Base-by-base conservation (phyloP, 2,113 vertebrate species). In the Oenanthe melanoleuca region DNA sequence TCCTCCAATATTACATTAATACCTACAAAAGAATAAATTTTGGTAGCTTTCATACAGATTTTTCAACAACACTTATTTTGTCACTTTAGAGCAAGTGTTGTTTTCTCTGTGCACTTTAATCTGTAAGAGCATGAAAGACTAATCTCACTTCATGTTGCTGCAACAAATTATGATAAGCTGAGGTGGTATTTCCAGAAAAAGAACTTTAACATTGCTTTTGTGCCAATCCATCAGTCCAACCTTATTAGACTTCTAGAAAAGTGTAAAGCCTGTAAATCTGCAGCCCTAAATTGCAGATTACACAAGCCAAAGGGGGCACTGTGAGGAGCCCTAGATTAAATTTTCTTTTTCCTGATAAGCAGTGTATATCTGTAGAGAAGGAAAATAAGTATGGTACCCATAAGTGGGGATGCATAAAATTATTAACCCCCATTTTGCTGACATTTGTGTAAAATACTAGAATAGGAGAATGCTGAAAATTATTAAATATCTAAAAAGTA, bases 231-330 rank as follows among this genome's bases (percentile, higher is more conserved):
- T 78, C 77, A 92, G 44, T 25, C 37, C 65, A 79, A 21, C 17
- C 53, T 60, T 74, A 71, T 47, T 78, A 92, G 80, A 78, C 44
- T 64, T 88, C 60, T 26, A 72, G 56, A 81, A 81, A 86, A 91
- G 52, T 61, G 34, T 67, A 86, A 84, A 81, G 75, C n/a, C 69
- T 88, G 56, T 74, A 87, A 75, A 94, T 85, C 59, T 92, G 57
- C 63, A 89, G 75, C 21, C 55, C 59, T 81, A 77, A 80, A 80
- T 47, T 91, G 47, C 65, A 87, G 44, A 91, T 79, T 81, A 63
- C 25, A 47, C 34, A 74, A 81, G 8, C 21, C 64, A 80, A 71
- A 65, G 45, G 72, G 9, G 45, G 26, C 3, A 12, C 52, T 3
- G 1, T n/a, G 40, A 86, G 47, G 26, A 86, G 14, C 9, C 73